phyloP scores from a whole-genome alignment of 2,113 vertebrate genomes.

The Syrrhaptes paradoxus region DNA sequence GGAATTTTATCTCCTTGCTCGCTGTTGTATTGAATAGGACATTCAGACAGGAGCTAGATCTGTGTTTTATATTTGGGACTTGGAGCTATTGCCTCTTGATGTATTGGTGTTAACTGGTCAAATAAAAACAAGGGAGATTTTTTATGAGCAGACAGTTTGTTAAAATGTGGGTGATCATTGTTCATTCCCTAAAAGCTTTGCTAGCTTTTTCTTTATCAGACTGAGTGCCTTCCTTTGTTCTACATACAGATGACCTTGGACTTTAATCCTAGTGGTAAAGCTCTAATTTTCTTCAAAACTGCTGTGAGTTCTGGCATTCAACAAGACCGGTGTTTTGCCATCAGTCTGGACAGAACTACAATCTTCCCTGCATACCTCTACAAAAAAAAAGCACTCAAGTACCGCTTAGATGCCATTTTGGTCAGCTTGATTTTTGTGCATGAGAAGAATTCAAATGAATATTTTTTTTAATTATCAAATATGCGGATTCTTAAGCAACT shows the following conservation, averaged over 20 bases:
- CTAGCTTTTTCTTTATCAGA: background rate
- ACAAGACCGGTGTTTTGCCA: background rate
- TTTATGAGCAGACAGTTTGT: background rate
- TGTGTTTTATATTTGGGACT: slow-evolving; percentile 8
- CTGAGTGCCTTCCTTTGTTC: background rate
- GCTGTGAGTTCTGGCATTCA: background rate
- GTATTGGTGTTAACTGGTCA: background rate
- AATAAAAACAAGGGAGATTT: background rate
- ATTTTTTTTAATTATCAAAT: background rate
- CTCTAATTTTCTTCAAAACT: background rate
- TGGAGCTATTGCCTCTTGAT: background rate
- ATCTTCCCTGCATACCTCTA: background rate
- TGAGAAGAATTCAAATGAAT: background rate
- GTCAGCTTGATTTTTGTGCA: background rate
- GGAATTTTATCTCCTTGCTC: slow-evolving; percentile 5
- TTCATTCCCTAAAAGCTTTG: slow-evolving; percentile 6
- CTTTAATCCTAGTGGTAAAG: background rate
- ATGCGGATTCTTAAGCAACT: background rate
- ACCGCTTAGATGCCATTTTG: background rate
- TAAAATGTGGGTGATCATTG: background rate
- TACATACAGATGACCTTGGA: background rate
- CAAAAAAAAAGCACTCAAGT: background rate
- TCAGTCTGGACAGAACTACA: background rate
- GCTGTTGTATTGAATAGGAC: background rate
- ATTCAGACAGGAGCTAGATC: background rate